Percentiles rank a stretch among this genome's conserved stretches.
Conservation (phyloP, 2,113 vertebrate genomes). For the Myiozetetes cayanensis region DNA sequence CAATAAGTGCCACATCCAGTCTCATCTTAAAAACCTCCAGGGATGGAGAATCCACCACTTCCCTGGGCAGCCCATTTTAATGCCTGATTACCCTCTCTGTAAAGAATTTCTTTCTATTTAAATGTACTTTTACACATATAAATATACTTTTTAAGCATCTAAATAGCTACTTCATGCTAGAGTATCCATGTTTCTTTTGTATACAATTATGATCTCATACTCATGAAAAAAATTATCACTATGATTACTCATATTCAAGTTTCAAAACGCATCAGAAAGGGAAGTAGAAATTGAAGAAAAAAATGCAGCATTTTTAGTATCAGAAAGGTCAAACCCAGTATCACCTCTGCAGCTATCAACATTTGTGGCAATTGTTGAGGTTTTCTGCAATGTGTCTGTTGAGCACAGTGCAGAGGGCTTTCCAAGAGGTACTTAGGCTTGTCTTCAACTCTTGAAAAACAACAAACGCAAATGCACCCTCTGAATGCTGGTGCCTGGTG, state of each 20-base stretch:
- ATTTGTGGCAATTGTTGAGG: background rate
- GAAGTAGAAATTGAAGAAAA: background rate
- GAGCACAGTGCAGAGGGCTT: rapidly evolving
- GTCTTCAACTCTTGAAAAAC: too few relatives aligned
- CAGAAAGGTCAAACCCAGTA: background rate
- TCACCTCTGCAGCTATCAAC: background rate
- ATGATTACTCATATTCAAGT: background rate
- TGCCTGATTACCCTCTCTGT: too few relatives aligned
- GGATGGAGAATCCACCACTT: too few relatives aligned
- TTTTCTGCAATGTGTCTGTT: background rate
- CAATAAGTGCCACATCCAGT: too few relatives aligned
- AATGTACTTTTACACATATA: too few relatives aligned
- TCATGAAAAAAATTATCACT: rapidly evolving
- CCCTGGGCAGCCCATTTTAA: too few relatives aligned
- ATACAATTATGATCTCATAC: rapidly evolving
- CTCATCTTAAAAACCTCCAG: too few relatives aligned
- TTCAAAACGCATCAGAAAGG: background rate
- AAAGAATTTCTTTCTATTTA: too few relatives aligned
- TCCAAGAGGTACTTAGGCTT: background rate
- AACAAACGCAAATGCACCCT: rapidly evolving
- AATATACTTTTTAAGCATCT: background rate
- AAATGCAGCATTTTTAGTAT: rapidly evolving
- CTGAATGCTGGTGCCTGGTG: background rate
- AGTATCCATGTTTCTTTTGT: background rate
- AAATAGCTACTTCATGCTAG: background rate